phyloP scores from a whole-genome alignment of 2,888 invertebrate genomes.

The Didymodactylos carnosus region DNA sequence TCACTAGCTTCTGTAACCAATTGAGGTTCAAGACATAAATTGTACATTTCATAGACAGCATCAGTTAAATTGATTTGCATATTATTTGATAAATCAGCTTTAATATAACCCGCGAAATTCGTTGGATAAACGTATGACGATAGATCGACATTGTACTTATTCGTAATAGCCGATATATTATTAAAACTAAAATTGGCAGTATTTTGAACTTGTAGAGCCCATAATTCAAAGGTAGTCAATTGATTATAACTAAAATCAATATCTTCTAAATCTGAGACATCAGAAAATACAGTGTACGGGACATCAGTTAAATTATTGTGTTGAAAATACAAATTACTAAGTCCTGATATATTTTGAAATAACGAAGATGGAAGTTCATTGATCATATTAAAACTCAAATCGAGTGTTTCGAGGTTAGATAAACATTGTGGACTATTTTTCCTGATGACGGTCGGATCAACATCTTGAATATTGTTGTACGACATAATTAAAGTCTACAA shows the following conservation, averaged over 20 bases:
- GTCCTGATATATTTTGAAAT: background rate
- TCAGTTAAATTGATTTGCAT: background rate
- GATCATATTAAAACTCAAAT: background rate
- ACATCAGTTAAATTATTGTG: background rate
- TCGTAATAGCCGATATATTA: background rate
- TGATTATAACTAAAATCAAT: background rate
- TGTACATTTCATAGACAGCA: background rate
- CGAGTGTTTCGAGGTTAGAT: background rate
- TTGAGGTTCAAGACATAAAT: background rate
- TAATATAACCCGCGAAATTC: too few relatives aligned
- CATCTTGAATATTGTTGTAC: too few relatives aligned
- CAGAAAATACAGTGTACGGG: background rate
- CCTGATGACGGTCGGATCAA: too few relatives aligned
- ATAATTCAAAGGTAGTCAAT: background rate
- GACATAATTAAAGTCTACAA: too few relatives aligned
- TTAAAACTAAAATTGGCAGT: background rate
- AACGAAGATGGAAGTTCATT: background rate
- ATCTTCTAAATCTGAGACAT: background rate
- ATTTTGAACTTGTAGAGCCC: background rate
- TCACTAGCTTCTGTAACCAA: too few relatives aligned
- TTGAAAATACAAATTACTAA: background rate
- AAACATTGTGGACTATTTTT: too few relatives aligned
- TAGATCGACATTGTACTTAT: background rate
- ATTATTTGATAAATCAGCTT: too few relatives aligned
- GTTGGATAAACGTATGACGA: too few relatives aligned